Evolutionary conservation across 2,888 invertebrate genomes (phyloP).

Genomic region (Dicroscelio sp.): DNA sequence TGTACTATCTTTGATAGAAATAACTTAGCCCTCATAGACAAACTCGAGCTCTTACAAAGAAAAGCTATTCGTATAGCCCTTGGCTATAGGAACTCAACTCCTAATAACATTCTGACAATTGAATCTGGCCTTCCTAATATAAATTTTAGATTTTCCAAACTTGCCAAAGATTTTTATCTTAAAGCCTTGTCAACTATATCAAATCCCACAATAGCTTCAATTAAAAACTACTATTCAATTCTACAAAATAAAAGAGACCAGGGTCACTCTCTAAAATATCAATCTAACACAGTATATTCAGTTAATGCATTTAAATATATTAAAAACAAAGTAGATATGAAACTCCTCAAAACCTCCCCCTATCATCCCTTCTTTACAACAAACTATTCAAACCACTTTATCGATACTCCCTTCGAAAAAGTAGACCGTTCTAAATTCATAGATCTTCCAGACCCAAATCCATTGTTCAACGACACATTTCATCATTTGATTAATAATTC

Average conservation of each 20-base stretch:
- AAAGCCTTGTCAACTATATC: background rate
- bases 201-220: too few species aligned
- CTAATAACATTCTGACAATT: background rate
- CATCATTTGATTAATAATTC: background rate
- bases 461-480: background rate
- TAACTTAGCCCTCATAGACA: background rate
- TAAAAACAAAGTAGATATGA: too few species aligned
- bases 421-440: background rate
- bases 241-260: too few species aligned
- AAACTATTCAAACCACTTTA: background rate
- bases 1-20: background rate
- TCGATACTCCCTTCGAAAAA: background rate
- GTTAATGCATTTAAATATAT: too few species aligned
- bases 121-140: conserved; percentile 1
- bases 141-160: background rate
- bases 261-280: too few species aligned
- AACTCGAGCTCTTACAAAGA: background rate
- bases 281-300: too few species aligned
- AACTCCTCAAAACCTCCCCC: background rate
- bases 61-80: conserved; percentile 7
- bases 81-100: conserved; percentile 2
- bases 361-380: background rate
- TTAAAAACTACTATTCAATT: too few species aligned
- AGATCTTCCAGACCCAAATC: background rate
- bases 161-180: background rate